Conservation (phyloP, 1,140 invertebrate genomes). For the Halictus rubicundus region DNA sequence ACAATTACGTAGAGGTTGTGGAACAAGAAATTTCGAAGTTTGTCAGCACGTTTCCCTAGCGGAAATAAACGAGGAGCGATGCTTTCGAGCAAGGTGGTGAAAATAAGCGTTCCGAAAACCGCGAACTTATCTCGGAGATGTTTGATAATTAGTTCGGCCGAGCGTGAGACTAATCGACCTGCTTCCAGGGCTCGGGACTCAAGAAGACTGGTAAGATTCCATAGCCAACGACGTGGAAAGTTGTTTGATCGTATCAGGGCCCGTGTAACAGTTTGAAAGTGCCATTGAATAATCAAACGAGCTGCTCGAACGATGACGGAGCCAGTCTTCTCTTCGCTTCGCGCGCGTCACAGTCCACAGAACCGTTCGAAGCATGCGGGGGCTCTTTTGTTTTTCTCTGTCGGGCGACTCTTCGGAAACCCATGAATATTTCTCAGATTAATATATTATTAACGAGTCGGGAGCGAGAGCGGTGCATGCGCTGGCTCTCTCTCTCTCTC, state of each 20-base stretch:
- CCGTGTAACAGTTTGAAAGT: neutral
- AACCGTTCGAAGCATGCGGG: neutral
- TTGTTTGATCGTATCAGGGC: neutral
- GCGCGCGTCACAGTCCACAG: no score
- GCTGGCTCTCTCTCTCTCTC: neutral
- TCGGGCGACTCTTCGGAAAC: no score
- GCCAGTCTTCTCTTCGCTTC: neutral
- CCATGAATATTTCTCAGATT: conserved; percentile 36
- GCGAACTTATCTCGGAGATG: neutral
- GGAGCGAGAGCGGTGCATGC: neutral
- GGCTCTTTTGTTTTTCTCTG: neutral
- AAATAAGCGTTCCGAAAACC: neutral
- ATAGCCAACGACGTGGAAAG: neutral
- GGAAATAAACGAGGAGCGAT: neutral
- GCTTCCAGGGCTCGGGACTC: neutral
- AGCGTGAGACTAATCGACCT: neutral
- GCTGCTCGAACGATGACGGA: neutral
- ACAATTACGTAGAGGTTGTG: no score
- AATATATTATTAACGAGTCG: conserved; percentile 35
- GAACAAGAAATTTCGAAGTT: no score
- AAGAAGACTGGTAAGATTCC: neutral
- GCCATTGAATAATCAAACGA: conserved; percentile 4
- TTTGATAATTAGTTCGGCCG: neutral
- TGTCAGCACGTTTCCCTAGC: neutral
- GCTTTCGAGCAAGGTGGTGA: neutral